Evolutionary conservation across 1,140 invertebrate species (phyloP), one percentile per base, ranked within the genome.

Genomic region (Campodea augens): DNA sequence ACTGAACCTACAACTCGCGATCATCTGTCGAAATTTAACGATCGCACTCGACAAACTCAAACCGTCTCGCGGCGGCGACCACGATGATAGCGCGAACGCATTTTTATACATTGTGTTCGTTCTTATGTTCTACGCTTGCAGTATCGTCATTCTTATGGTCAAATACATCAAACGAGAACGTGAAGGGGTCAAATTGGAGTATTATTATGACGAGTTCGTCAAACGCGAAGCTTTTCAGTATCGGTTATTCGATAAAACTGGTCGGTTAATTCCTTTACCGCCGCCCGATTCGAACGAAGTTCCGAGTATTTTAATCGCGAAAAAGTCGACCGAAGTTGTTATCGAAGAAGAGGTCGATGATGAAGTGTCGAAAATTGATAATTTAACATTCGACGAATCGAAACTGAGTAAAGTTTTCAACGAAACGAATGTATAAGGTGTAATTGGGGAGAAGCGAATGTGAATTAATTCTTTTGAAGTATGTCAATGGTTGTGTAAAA

Each of bases 111-210:
- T 32, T 10, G 27, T 32, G 7, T 32, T 32, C 27, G 27, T 32
- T 32, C 41, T 43, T 10, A 43, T 19, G 19, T 43, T 43, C 41
- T 43, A 43, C 25, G 41, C 41, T 12, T 43, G n/a, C 41, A 43
- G 41, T 19, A 43, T 43, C 5, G 41, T 43, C 19, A 32, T 43
- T 22, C 41, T 43, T 22, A 43, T 43, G 41, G 24, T 43, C 41
- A 43, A 43, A 32, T 43, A 43, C 23, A 43, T 43, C 19, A 5
- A 22, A n/a, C 25, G 41, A 25, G 41, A 43, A 25, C 5, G 41
- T 5, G 41, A 43, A 25, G 41, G 41, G 12, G 41, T 25, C 19
- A 12, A 43, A 22, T n/a, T 24, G 25, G 25, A 43, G 41, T n/a
- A 43, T 43, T 25, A 19, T 43, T 43, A 24, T 22, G 25, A 36